Conservation (phyloP, 35 echinoderm and acorn worm species). For the Lytechinus variegatus region DNA sequence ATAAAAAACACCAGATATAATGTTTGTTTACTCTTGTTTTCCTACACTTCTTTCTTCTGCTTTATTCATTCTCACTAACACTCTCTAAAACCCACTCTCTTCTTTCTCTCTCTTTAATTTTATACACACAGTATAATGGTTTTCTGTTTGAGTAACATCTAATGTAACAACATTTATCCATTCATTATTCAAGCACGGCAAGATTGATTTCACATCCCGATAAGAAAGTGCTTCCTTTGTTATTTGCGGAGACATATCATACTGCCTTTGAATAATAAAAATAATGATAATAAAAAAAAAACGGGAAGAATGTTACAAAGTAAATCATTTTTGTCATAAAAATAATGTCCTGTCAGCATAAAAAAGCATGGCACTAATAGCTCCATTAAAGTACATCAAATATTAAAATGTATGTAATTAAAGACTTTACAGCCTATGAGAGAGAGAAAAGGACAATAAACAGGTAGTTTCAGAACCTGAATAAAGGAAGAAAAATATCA, state of each 20-base stretch:
- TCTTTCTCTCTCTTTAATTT: too few relatives aligned
- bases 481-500: too few relatives aligned
- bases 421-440: not conserved
- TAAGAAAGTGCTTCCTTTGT: not conserved
- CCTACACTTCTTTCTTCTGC: too few relatives aligned
- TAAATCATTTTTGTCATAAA: not conserved
- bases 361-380: not conserved
- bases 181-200: not conserved
- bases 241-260: not conserved
- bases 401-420: not conserved
- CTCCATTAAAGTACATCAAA: not conserved
- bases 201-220: not conserved
- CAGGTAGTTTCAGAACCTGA: too few relatives aligned
- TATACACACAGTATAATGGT: too few relatives aligned
- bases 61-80: too few relatives aligned
- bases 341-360: not conserved
- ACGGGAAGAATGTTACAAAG: not conserved
- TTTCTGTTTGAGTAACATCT: too few relatives aligned
- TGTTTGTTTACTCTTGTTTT: too few relatives aligned
- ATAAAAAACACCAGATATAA: too few relatives aligned
- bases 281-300: not conserved
- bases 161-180: too few relatives aligned
- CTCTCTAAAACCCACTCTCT: too few relatives aligned
- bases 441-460: not conserved
- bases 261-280: not conserved